These are phyloP conservation scores for Amiota minor DNA, from an alignment of 2,888 invertebrate species.

Conservation along the genomic window DNA sequence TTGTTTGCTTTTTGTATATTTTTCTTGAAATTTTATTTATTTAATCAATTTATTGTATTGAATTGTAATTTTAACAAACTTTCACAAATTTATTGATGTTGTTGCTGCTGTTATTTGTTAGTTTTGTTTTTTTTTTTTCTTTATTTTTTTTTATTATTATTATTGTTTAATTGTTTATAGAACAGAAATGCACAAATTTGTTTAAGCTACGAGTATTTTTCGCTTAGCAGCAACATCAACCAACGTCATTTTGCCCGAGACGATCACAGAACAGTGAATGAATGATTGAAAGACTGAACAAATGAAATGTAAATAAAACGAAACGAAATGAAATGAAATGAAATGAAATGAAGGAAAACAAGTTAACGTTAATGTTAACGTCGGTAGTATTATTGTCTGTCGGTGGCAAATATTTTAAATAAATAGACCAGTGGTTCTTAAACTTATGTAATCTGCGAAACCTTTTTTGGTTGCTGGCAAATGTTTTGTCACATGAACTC, in stretches of 20 bases:
- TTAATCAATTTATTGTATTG: too few species aligned
- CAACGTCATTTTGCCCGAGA: not conserved
- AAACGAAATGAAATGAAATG: not conserved
- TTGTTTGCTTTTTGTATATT: too few species aligned
- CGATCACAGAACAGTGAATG: conserved; percentile 5
- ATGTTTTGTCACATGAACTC: too few species aligned
- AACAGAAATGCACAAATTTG: not conserved
- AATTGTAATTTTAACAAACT: too few species aligned
- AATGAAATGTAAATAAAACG: not conserved
- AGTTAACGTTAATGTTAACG: not conserved
- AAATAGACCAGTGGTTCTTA: too few species aligned
- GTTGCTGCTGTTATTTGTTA: not conserved
- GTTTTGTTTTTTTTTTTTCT: not conserved
- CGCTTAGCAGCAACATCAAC: not conserved
- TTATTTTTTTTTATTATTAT: not conserved
- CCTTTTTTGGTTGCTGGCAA: too few species aligned
- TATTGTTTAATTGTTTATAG: not conserved
- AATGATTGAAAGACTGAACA: not conserved
- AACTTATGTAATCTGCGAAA: too few species aligned
- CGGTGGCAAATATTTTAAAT: too few species aligned
- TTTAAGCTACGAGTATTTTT: not conserved
- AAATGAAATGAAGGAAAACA: not conserved
- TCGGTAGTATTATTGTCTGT: too few species aligned
- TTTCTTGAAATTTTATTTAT: too few species aligned
- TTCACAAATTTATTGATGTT: not conserved